Evolutionary conservation across 2,113 vertebrate genomes (phyloP), one percentile per base, ranked within the genome.

Genomic region (Beaufortia kweichowensis): DNA sequence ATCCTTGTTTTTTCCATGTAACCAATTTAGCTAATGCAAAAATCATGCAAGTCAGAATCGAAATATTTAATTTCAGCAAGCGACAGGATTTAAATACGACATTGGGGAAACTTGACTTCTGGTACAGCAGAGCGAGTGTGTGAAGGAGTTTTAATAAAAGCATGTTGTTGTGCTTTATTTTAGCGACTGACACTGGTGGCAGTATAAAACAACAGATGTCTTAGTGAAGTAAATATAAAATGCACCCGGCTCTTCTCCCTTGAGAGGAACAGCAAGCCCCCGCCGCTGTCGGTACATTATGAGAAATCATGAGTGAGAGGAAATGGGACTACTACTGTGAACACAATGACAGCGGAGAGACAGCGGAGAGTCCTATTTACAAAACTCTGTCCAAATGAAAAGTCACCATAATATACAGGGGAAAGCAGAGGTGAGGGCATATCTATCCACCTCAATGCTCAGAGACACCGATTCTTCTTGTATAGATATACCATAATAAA

Each of bases 1-100:
- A 90, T 87, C 83, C 86, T 90, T n/a, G n/a, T 90, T 86, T 85
- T 85, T 88, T 87, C 81, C 85, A 90, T 88, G 89, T 88, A 90
- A 87, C 86, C 90, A 92, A 91, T 92, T 87, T 88, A 84, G 85
- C 90, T 91, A 91, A 90, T 90, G 90, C 86, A 90, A 90, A 90
- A 92, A 87, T 89, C 90, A 89, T 90, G 91, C 89, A 88, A 89
- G 85, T 89, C 86, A 84, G 82, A 86, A 84, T 87, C 79, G 90
- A 88, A 91, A 92, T 91, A 90, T 91, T 91, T 90, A 86, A 92
- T 91, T 83, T 79, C 82, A 87, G 88, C 87, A 89, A n/a, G 86
- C 85, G 85, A 86, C 76, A 59, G 71, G 86, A 84, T 83, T 89
- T 90, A 91, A 89, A 90, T 88, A 90, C 87, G 87, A 81, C 86